A percentile compares a stretch with the other conserved stretches of the same genome.
phyloP scores from a whole-genome alignment of 2,113 vertebrate species.

The Apteryx owenii region DNA sequence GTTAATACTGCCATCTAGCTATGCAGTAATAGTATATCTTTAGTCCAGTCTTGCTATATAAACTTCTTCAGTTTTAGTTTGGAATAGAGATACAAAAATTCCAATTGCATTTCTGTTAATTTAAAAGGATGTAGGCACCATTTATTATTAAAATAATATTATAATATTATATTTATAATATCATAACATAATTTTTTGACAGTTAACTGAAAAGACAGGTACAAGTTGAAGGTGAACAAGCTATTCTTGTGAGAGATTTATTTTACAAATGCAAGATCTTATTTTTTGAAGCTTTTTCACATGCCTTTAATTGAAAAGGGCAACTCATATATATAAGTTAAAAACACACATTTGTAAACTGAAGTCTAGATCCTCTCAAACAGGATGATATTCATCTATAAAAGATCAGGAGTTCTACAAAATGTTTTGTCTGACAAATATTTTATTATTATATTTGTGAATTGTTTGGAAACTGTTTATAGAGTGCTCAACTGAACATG shows the following conservation, averaged over 20 bases:
- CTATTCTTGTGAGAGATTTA: background rate
- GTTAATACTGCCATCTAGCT: constrained; percentile 71
- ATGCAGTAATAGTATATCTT: background rate
- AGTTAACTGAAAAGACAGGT: background rate
- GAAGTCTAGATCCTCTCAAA: background rate
- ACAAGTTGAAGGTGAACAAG: background rate
- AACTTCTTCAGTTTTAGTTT: background rate
- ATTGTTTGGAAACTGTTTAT: background rate
- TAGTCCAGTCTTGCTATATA: background rate
- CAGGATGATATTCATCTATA: background rate
- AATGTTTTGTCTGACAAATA: background rate
- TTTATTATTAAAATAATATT: background rate
- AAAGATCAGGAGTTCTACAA: background rate
- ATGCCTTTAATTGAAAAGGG: background rate
- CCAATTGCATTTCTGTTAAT: background rate
- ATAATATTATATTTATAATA: background rate
- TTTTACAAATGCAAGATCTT: background rate
- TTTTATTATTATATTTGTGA: background rate
- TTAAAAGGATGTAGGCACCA: background rate
- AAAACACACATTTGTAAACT: background rate
- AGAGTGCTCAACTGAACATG: background rate
- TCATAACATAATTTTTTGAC: background rate
- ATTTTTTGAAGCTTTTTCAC: background rate
- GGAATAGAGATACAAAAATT: background rate
- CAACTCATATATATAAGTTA: background rate